A percentile compares a stretch with the other conserved stretches of the same genome.
Evolutionary conservation across 2,113 vertebrate genomes (phyloP).

Genomic region (Platysteira castanea): DNA sequence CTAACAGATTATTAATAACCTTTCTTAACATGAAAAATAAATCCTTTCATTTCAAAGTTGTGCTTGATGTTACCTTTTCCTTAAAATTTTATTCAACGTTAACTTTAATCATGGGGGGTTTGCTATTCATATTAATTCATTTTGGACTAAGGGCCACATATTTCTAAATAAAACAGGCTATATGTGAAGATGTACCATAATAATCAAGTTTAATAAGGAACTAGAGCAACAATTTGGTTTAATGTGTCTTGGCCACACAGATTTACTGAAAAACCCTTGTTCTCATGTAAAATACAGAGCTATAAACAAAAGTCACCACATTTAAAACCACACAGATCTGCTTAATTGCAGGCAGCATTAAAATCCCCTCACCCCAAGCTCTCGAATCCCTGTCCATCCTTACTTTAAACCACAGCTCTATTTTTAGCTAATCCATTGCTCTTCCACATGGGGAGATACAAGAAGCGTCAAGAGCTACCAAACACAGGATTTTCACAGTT

Average conservation of each 20-base stretch:
- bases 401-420: neutral
- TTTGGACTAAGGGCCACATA: neutral
- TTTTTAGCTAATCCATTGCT: neutral
- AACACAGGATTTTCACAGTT: neutral
- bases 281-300: neutral
- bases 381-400: neutral
- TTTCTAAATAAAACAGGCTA: neutral
- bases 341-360: neutral
- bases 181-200: neutral
- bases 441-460: neutral
- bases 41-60: neutral
- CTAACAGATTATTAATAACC: neutral
- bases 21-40: neutral
- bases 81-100: neutral
- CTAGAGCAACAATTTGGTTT: rapidly evolving
- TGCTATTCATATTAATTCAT: neutral
- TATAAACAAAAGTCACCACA: neutral
- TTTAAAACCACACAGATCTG: neutral
- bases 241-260: neutral
- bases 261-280: neutral
- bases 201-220: neutral
- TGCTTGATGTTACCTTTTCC: neutral
- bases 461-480: neutral
- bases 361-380: no score
- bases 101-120: neutral